Conservation (phyloP, 2,888 invertebrate species). For the Melanotus villosus region DNA sequence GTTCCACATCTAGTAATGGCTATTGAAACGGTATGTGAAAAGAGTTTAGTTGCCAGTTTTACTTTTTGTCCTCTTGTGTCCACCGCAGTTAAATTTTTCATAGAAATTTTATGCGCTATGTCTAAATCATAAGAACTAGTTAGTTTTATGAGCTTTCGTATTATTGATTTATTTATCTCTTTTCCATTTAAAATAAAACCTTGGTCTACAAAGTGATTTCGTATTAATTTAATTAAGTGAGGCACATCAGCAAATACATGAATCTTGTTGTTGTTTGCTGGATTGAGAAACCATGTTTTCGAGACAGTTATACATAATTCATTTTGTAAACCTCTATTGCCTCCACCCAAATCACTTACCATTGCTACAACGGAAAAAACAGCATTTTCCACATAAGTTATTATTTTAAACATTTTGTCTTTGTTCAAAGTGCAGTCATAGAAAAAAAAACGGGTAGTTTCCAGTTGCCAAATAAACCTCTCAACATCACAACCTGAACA, state of each 20-base stretch:
- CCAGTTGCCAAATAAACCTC: slow-evolving; percentile 49
- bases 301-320: slow-evolving; percentile 9
- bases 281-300: slow-evolving; percentile 30
- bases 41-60: slow-evolving; percentile 45
- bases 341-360: slow-evolving; percentile 34
- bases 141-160: slow-evolving; percentile 20
- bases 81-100: slow-evolving; percentile 8
- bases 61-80: slow-evolving; percentile 36
- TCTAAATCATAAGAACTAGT: slow-evolving; percentile 24
- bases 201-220: slow-evolving; percentile 37
- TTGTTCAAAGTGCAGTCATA: slow-evolving; percentile 51
- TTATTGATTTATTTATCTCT: slow-evolving; percentile 29
- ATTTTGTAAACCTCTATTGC: slow-evolving; percentile 24
- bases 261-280: slow-evolving; percentile 16
- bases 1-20: slow-evolving; percentile 35
- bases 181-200: slow-evolving; percentile 32
- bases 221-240: slow-evolving; percentile 36
- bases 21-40: slow-evolving; percentile 46
- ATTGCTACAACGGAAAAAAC: slow-evolving; percentile 35
- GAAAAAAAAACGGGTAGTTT: slow-evolving; percentile 52
- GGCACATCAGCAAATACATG: slow-evolving; percentile 35
- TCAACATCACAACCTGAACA: slow-evolving; percentile 46
- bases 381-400: slow-evolving; percentile 42
- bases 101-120: slow-evolving; percentile 33
- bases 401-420: slow-evolving; percentile 45